Evolutionary conservation across 2,113 vertebrate species (phyloP).

Genomic region (Rhombomys opimus): DNA sequence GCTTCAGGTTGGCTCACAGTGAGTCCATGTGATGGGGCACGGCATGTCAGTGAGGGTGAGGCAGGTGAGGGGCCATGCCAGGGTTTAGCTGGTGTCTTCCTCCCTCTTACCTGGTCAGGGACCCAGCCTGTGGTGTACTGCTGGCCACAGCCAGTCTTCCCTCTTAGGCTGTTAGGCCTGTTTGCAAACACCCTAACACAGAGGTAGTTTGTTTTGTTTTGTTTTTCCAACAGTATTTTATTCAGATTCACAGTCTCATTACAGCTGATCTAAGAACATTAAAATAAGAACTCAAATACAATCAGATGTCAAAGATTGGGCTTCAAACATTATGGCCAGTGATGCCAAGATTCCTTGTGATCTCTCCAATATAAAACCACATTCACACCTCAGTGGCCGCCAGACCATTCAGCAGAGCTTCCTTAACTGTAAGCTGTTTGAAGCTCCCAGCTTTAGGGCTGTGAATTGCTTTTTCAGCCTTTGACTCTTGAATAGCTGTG

Average conservation of each 20-base stretch:
- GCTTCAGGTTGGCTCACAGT: not conserved
- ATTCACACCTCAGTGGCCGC: not conserved
- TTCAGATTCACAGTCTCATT: not conserved
- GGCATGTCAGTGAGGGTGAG: not conserved
- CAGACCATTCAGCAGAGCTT: not conserved
- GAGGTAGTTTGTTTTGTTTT: not conserved
- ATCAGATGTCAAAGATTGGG: not conserved
- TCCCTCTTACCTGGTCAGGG: not conserved
- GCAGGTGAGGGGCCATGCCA: not conserved
- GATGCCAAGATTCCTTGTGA: not conserved
- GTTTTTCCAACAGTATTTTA: not conserved
- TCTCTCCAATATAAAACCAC: not conserved
- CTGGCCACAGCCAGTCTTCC: not conserved
- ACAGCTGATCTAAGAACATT: not conserved
- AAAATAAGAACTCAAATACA: not conserved
- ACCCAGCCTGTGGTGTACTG: not conserved
- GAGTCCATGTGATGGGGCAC: not conserved
- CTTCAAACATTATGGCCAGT: not conserved
- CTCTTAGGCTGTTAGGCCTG: not conserved
- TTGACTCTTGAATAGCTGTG: not conserved
- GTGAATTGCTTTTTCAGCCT: not conserved
- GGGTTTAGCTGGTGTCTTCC: too few relatives aligned
- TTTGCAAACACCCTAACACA: not conserved
- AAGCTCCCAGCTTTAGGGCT: not conserved
- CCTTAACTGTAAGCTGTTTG: not conserved